Base-by-base conservation (phyloP, 2,113 vertebrate genomes). In the Potamarius usumacintae region DNA sequence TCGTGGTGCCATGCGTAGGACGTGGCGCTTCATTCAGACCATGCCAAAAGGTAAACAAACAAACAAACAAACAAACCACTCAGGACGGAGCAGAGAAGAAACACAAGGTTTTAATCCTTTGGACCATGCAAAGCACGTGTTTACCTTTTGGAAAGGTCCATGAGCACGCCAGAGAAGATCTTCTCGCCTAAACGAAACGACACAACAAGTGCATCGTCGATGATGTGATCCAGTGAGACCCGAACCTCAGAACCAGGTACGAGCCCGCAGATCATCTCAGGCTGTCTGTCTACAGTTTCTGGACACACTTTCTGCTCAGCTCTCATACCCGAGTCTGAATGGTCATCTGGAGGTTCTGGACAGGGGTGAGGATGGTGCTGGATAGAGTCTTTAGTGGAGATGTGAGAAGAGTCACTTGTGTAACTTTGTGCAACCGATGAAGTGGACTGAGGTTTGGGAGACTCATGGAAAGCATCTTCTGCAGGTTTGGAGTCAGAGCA, bases 181-280 rank as follows among this genome's bases (percentile, higher is more conserved):
- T 97, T 97, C 93, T 97, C 96, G 53, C 98, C 98, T 79, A 97
- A 92, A 85, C 97, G 96, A 94, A 99, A 97, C 7, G 98, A 99
- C 91, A 99, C 98, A 91, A 99, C 98, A 87, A 99, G 95, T 42
- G 98, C 98, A 92, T 99, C 98, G 94, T 99, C 97, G 90, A 99
- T 99, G 92, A 99, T 97, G 95, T 99, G 98, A 89, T 99, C 98
- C 95, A 99, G 95, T 69, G 95, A 96, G 91, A 99, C 98, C 90
- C 96, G 97, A 90, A 99, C 97, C 94, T 99, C 97, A 18, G 97
- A 96, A 81, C 98, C 97, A 0, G 96, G 97, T 81, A 94, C 95
- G 84, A 99, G 94, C 8, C 94, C 93, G 89, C 93, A 91, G 60
- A 94, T 86, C 3, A 90, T 83, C 3, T 60, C 88, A 10, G 87